phyloP scores from a whole-genome alignment of 2,888 invertebrate genomes.

The Leptinotarsa tumamoca region DNA sequence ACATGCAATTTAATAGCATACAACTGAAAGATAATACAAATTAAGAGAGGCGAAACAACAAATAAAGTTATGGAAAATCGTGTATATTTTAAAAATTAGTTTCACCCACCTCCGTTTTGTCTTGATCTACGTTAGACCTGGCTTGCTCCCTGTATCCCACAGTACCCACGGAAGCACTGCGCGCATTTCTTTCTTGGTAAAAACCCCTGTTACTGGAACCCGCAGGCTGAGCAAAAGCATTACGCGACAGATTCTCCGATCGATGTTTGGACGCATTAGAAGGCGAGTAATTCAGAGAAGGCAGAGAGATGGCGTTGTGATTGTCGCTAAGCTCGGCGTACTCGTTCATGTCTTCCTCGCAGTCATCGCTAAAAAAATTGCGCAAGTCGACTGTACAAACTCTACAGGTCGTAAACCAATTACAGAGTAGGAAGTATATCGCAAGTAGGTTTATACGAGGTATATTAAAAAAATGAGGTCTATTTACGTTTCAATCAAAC shows the following conservation, averaged over 20 bases:
- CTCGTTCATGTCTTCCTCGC: constrained; percentile 60
- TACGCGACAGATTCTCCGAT: constrained; percentile 44
- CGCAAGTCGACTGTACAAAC: neutral
- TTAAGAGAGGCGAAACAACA: too few species aligned
- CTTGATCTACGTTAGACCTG: constrained; percentile 55
- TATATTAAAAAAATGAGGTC: too few species aligned
- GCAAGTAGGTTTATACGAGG: too few species aligned
- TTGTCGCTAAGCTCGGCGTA: constrained; percentile 56
- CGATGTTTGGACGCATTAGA: constrained; percentile 43
- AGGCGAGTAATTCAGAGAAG: constrained; percentile 45
- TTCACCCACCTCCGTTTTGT: constrained; percentile 58
- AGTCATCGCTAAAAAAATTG: constrained; percentile 59
- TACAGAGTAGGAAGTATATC: too few species aligned
- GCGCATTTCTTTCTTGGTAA: constrained; percentile 55
- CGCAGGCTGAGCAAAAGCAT: constrained; percentile 46
- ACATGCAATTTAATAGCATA: too few species aligned
- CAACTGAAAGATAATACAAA: too few species aligned
- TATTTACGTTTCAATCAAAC: too few species aligned
- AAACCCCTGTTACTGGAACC: constrained; percentile 45
- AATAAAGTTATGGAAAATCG: too few species aligned
- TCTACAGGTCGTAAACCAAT: too few species aligned
- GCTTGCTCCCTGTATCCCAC: constrained; percentile 48
- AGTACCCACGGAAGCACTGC: constrained; percentile 52
- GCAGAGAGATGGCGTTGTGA: constrained; percentile 44
- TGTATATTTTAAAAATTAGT: neutral